A percentile compares a stretch with the other conserved stretches of the same genome.
Conservation (phyloP, 2,888 invertebrate genomes). For the Catocala nupta region DNA sequence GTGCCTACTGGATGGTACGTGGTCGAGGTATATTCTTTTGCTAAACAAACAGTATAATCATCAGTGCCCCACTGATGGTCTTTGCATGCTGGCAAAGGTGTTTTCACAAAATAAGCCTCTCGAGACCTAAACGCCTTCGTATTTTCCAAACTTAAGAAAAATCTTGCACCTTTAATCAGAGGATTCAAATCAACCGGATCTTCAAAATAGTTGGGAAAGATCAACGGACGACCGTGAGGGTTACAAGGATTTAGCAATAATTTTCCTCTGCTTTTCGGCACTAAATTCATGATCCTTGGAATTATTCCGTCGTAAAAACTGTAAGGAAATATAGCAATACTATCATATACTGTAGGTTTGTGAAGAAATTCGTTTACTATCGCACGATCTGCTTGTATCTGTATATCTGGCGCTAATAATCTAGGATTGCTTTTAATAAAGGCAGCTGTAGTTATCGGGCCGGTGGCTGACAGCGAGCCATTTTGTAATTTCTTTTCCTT, state of each 20-base stretch:
- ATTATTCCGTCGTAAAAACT: slow-evolving; percentile 88
- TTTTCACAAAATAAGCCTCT: slow-evolving; percentile 85
- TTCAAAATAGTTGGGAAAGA: slow-evolving; percentile 89
- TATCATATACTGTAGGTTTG: slow-evolving; percentile 73
- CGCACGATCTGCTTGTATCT: slow-evolving; percentile 82
- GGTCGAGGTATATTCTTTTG: slow-evolving; percentile 84
- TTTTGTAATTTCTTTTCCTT: slow-evolving; percentile 61
- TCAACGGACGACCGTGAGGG: slow-evolving; percentile 90
- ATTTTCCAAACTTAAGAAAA: slow-evolving; percentile 83
- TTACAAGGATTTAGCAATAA: slow-evolving; percentile 88
- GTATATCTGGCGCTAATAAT: slow-evolving; percentile 88
- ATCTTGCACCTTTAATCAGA: slow-evolving; percentile 87
- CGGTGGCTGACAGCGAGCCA: slow-evolving; percentile 85
- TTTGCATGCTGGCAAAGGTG: slow-evolving; percentile 86
- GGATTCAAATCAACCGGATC: slow-evolving; percentile 87
- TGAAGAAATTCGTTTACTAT: slow-evolving; percentile 83
- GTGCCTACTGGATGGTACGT: slow-evolving; percentile 81
- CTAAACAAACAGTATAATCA: slow-evolving; percentile 88
- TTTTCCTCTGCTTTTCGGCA: slow-evolving; percentile 88
- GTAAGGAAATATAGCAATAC: slow-evolving; percentile 78
- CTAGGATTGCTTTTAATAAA: slow-evolving; percentile 80
- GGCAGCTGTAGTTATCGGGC: slow-evolving; percentile 84
- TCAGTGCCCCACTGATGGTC: slow-evolving; percentile 87
- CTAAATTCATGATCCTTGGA: slow-evolving; percentile 86
- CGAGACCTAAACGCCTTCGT: slow-evolving; percentile 85